Evolutionary conservation across 2,888 invertebrate genomes (phyloP), one percentile per base, ranked within the genome.

Genomic region (Apodemia duryi): DNA sequence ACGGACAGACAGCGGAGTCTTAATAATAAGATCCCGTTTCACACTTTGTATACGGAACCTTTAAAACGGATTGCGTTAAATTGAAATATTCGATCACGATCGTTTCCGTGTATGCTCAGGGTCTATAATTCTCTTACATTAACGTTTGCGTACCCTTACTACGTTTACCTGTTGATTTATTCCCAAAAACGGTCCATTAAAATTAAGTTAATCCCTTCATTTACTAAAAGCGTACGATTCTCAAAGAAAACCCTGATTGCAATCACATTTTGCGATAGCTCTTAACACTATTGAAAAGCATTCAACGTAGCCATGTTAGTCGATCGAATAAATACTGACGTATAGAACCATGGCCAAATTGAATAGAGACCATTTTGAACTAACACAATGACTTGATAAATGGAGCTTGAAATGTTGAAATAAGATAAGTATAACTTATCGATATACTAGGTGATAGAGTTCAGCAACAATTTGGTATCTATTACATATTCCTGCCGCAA

Each of bases 201-300:
- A 64, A 49, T 61, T 41, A 43, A 54, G 57, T 60, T 63, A 63
- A 51, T 66, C 52, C 64, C 65, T 66, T 64, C 49, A 51, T 57
- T 61, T 65, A 57, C 63, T 65, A 41, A 69, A 69, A 66, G 63
- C 69, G 64, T 65, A 63, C 13, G 13, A 46, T 46, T 46, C 63
- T 63, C 67, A 67, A 67, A 65, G 64, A 64, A 65, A 46, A 66
- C 41, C 61, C 65, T 49, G 67, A 71, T 68, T 66, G 70, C 72
- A 70, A 71, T 71, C 72, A 70, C 70, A 72, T 71, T 70, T 21
- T 68, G 65, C 69, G 66, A 68, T 66, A 65, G 67, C 70, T 67
- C 68, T 66, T 66, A 66, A 61, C 62, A 68, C 67, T 67, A 69
- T 69, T 68, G 65, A 63, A 70, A 65, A 66, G 35, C 64, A 51